Evolutionary conservation across 2,797 vertebrate genomes (phyloP).

Genomic region (Perodicticus potto): DNA sequence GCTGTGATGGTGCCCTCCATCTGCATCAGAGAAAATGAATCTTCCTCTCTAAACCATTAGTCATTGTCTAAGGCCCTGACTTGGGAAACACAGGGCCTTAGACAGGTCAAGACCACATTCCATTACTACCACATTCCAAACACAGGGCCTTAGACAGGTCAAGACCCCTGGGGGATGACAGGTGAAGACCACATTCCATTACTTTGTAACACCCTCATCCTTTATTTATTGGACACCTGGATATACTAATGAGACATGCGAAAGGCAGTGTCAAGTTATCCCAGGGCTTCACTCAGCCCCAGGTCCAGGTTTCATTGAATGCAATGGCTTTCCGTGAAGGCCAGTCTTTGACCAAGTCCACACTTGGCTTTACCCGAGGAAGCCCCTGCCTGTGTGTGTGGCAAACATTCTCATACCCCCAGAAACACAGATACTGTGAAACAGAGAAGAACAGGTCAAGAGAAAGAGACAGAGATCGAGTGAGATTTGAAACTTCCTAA

Average conservation of each 20-base stretch:
- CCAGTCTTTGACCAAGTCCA: background rate
- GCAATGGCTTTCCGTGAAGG: background rate
- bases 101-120: background rate
- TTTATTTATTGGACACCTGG: background rate
- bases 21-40: conserved; percentile 21
- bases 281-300: background rate
- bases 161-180: no score
- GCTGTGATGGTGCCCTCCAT: background rate
- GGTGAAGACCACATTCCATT: background rate
- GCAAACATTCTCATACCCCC: background rate
- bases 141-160: background rate
- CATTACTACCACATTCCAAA: background rate
- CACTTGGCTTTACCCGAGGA: background rate
- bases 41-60: background rate
- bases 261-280: background rate
- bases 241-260: background rate
- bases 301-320: background rate
- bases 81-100: background rate
- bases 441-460: background rate
- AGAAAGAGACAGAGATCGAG: background rate
- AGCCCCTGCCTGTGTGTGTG: background rate
- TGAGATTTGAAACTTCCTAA: conserved; percentile 11
- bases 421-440: background rate
- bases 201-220: background rate
- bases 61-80: background rate